phyloP scores from a whole-genome alignment of 2,797 vertebrate genomes.

The Chelonia mydas region DNA sequence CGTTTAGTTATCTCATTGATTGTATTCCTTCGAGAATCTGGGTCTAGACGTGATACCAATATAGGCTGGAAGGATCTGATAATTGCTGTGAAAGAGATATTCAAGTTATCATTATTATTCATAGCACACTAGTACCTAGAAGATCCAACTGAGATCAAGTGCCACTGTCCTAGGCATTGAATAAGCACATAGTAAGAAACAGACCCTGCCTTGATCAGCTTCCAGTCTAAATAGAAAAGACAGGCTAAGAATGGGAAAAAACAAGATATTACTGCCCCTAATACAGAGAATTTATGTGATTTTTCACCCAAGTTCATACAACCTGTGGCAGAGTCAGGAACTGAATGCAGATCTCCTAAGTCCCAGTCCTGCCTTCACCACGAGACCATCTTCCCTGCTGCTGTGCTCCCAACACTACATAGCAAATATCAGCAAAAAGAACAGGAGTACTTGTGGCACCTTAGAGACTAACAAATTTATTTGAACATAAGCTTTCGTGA shows the following conservation, averaged over 20 bases:
- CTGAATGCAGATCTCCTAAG: not conserved
- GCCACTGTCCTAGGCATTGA: not conserved
- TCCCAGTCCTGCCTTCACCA: not conserved
- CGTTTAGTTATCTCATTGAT: slow-evolving; percentile 91
- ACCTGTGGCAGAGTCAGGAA: not conserved
- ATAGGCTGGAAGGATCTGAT: slow-evolving; percentile 92
- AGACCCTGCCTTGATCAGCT: not conserved
- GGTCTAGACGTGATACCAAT: slow-evolving; percentile 92
- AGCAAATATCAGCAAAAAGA: not conserved
- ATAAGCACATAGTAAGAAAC: not conserved
- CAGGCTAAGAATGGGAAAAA: not conserved
- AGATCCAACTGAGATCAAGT: not conserved
- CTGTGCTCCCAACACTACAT: not conserved
- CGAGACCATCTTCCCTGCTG: not conserved
- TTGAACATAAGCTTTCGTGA: too few species aligned
- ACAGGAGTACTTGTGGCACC: too few species aligned
- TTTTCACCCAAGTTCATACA: not conserved
- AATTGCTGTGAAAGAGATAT: slow-evolving; percentile 83
- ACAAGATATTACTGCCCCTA: not conserved
- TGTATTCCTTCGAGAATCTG: slow-evolving; percentile 94
- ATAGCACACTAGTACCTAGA: not conserved
- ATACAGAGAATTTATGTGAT: not conserved
- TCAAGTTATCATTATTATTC: not conserved
- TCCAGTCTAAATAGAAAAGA: not conserved
- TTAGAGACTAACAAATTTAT: too few species aligned